phyloP scores from a whole-genome alignment of 2,113 vertebrate genomes.

The Pterocles orientalis region DNA sequence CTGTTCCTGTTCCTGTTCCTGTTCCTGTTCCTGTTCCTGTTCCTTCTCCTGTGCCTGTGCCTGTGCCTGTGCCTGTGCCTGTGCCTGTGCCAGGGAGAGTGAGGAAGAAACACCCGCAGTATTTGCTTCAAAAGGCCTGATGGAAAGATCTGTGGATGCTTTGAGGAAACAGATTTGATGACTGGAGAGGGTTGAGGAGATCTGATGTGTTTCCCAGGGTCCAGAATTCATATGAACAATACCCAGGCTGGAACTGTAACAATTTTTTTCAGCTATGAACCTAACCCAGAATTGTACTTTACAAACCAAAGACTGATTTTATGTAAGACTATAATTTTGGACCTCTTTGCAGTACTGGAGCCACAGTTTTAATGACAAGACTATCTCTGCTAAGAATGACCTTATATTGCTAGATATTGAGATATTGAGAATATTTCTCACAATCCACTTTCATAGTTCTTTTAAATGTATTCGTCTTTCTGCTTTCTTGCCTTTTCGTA shows the following conservation, averaged over 20 bases:
- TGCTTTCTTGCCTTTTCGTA: background rate
- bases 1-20: background rate
- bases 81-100: background rate
- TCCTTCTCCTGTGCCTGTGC: background rate
- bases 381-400: background rate
- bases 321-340: background rate
- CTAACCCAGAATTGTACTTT: fast-evolving
- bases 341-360: background rate
- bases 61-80: no score
- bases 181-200: background rate
- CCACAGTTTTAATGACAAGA: background rate
- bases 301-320: background rate
- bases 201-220: background rate
- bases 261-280: background rate
- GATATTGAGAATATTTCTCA: background rate
- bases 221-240: background rate
- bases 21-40: background rate
- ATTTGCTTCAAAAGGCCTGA: background rate
- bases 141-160: background rate
- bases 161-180: background rate
- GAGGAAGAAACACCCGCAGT: background rate
- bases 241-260: background rate
- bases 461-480: background rate
- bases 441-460: background rate
- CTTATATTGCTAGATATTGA: background rate